Percentiles rank a stretch among this genome's conserved stretches.
Evolutionary conservation across 2,797 vertebrate species (phyloP).

Genomic region (Sarcoramphus papa): DNA sequence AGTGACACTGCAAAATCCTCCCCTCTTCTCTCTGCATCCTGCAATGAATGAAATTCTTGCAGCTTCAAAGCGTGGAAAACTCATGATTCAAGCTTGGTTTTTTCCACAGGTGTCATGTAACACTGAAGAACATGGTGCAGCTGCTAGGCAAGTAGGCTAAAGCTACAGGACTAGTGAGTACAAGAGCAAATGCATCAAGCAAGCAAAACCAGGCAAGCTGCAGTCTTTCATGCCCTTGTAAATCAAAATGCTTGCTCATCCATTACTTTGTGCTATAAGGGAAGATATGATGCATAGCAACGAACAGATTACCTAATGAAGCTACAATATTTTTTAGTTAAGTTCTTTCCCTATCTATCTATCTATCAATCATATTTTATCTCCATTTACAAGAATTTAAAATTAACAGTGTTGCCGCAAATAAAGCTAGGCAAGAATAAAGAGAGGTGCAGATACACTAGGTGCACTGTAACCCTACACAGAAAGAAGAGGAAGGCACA

Average conservation of each 20-base stretch:
- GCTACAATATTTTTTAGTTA: not conserved
- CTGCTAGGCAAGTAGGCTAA: not conserved
- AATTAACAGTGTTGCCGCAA: not conserved
- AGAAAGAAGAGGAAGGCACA: not conserved
- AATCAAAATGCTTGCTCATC: not conserved
- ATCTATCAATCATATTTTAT: not conserved
- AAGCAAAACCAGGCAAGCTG: not conserved
- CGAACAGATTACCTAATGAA: not conserved
- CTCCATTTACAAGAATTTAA: not conserved
- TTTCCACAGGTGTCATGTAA: not conserved
- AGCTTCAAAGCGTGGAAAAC: not conserved
- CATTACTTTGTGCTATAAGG: not conserved
- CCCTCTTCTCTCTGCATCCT: not conserved
- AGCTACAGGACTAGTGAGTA: not conserved
- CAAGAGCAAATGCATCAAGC: not conserved
- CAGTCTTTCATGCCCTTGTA: not conserved
- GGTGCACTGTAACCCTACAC: not conserved
- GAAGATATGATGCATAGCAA: not conserved
- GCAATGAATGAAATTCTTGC: not conserved
- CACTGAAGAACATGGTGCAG: not conserved
- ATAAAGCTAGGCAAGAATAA: not conserved
- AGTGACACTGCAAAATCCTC: not conserved
- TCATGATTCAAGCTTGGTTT: not conserved
- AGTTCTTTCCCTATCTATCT: not conserved
- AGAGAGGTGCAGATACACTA: not conserved